Evolutionary conservation across 2,888 invertebrate genomes (phyloP), one percentile per base, ranked within the genome.

Genomic region (Synanthedon andrenaeformis): DNA sequence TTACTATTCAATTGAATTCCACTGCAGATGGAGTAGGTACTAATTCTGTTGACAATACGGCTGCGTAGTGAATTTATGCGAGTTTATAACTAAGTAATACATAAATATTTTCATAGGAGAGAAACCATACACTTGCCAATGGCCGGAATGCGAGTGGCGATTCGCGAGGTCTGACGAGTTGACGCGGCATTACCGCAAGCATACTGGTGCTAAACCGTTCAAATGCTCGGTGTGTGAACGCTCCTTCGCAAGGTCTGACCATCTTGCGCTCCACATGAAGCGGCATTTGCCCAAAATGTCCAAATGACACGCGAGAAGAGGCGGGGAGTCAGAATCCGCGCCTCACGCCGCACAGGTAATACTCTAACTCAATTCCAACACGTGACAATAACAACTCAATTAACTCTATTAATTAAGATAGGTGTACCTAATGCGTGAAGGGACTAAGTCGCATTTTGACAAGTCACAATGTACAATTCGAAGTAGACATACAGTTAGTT

Each of bases 111-210:
- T 19, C 12, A 10, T 89, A 97, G 98, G 98, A 66, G 98, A 98
- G 84, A 98, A 98, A 85, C 98, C 98, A 62, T 98, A 98, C 88
- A 95, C 96, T 75, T 98, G 98, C 87, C 96, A 96, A 76, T 98
- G 98, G 98, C 96, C 96, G 51, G 97, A 97, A 74, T 98, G 98
- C 87, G 96, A 97, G 76, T 98, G 98, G 98, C 90, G 97, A 71
- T 98, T 98, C 80, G 98, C 98, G 55, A 90, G 98, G 57, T 96
- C 96, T 51, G 98, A 98, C 87, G 98, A 98, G 88, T 88, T 98
- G 76, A 98, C 98, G 56, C 93, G 98, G 65, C 98, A 98, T 81
- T 97, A 96, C 88, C 92, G 98, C 72, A 98, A 98, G 84, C 98
- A 98, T 87, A 98, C 98, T 1, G 98, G 98, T 41, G 96, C 96